Conservation (phyloP, 2,113 vertebrate genomes). For the Callorhinus ursinus region DNA sequence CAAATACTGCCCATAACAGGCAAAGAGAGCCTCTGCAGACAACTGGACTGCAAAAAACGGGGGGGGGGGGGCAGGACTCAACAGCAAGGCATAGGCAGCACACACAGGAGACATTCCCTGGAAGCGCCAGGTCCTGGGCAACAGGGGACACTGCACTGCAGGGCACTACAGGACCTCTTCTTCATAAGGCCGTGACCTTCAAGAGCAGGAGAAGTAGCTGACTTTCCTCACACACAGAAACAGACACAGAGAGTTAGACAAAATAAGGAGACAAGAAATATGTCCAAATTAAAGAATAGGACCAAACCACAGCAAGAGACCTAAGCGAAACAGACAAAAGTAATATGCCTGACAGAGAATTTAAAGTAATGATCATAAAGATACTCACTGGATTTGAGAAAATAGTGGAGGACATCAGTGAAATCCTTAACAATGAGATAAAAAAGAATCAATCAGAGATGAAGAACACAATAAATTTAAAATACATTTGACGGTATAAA, state of each 20-base stretch:
- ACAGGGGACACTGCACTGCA: not conserved
- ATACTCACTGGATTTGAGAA: not conserved
- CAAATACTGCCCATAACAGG: not conserved
- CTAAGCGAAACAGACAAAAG: not conserved
- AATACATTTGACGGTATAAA: not conserved
- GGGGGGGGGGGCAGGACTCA: not conserved
- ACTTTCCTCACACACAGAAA: not conserved
- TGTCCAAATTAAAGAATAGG: not conserved
- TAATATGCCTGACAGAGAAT: not conserved
- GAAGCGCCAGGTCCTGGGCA: not conserved
- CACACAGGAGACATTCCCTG: not conserved
- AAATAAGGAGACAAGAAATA: not conserved
- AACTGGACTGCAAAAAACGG: not conserved
- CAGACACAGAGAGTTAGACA: not conserved
- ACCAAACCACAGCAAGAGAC: not conserved
- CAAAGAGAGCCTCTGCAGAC: not conserved
- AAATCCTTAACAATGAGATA: not conserved
- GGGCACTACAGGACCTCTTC: not conserved
- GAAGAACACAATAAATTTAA: not conserved
- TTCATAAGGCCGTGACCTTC: not conserved
- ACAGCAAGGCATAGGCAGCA: not conserved
- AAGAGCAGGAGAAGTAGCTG: not conserved
- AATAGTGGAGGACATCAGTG: not conserved
- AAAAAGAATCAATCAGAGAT: not conserved
- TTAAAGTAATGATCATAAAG: not conserved